A percentile compares a stretch with the other conserved stretches of the same genome.
Conservation (phyloP, 2,797 vertebrate species). For the Huso huso region DNA sequence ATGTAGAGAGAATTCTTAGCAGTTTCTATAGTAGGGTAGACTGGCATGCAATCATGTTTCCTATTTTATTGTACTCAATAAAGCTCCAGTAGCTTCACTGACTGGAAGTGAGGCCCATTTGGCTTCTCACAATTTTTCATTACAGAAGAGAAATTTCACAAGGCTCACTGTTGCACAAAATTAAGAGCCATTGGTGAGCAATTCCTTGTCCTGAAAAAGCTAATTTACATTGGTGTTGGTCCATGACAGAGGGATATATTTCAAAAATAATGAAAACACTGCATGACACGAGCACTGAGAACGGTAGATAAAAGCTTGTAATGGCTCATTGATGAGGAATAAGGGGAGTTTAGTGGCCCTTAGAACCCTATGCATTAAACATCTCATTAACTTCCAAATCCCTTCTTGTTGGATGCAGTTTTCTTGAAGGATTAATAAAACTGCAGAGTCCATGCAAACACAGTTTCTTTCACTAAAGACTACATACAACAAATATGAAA, state of each 20-base stretch:
- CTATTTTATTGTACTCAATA: too few species aligned
- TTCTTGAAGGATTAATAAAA: too few species aligned
- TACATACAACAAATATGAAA: too few species aligned
- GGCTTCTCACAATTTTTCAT: background rate
- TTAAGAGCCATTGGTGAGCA: slow-evolving; percentile 6
- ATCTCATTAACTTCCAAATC: slow-evolving; percentile 25
- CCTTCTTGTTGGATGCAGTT: background rate
- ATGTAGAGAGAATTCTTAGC: too few species aligned
- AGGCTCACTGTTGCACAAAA: slow-evolving; percentile 12
- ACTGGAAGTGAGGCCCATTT: background rate
- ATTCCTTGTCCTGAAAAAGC: slow-evolving; percentile 15
- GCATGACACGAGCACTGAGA: slow-evolving; percentile 25
- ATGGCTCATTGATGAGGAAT: slow-evolving; percentile 36
- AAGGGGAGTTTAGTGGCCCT: slow-evolving; percentile 36
- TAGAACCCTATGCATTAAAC: slow-evolving; percentile 34
- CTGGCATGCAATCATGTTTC: too few species aligned
- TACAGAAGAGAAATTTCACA: background rate
- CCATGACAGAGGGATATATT: slow-evolving; percentile 19
- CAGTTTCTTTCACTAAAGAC: too few species aligned
- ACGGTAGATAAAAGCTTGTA: slow-evolving; percentile 39
- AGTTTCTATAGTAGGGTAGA: too few species aligned
- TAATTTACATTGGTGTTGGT: slow-evolving; percentile 15
- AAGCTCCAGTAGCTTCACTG: background rate
- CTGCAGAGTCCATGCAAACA: too few species aligned
- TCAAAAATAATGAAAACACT: slow-evolving; percentile 29